Base-by-base conservation (phyloP, 2,888 invertebrate species). In the Rhagium mordax region DNA sequence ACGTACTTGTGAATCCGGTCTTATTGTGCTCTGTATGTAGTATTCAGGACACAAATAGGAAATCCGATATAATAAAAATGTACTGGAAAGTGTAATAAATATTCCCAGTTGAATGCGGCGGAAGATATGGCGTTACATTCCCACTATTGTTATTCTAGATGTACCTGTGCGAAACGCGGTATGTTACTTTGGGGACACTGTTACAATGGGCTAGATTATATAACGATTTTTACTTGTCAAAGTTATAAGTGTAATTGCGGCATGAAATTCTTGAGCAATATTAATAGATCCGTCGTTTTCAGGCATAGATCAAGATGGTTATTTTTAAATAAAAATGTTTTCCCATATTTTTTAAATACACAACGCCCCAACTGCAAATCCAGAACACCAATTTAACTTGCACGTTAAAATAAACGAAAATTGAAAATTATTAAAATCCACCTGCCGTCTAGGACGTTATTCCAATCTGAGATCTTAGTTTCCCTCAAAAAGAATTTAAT, bases 1-100 rank as follows among this genome's bases (percentile, higher is more conserved):
- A 18, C 10, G 10, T n/a, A 1, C 51, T 8, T 29, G 15, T 7
- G 7, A 7, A 15, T 21, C 47, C 15, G 21, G 47, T 64, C 66
- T 70, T 65, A 70, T 59, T 24, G 59, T 51, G n/a, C 20, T 5
- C n/a, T 33, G 29, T 18, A 47, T 49, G 51, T 60, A 24, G 64
- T 27, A 71, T 72, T 61, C 61, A 64, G 80, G 75, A 78, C 76
- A 77, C 79, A 79, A 80, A 78, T 71, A 78, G 82, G 81, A 81
- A 77, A 78, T 82, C 82, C 81, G 81, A 70, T 78, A 78, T 80
- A 81, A 81, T 82, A 83, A 83, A 81, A 83, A 83, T 82, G 80
- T 77, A 82, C 74, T 76, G 74, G 77, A 74, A 81, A 79, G 78
- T 78, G 81, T 78, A 80, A 83, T 83, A 83, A 83, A 83, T 83